Conservation (phyloP, 2,797 vertebrate species). For the Cottoperca gobio region DNA sequence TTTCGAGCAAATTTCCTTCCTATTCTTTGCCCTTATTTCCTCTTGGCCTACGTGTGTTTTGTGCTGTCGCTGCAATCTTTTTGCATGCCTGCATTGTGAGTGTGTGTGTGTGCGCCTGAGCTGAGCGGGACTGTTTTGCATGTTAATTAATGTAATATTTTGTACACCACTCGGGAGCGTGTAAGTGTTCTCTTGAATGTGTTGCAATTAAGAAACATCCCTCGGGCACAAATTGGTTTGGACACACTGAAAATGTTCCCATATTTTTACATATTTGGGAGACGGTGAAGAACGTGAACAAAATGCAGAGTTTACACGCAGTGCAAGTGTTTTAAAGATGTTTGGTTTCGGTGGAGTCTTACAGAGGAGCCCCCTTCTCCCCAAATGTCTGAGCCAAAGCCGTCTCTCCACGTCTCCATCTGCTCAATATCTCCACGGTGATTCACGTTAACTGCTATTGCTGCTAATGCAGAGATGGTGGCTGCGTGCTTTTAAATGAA, state of each 20-base stretch:
- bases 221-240: slow-evolving; percentile 74
- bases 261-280: slow-evolving; percentile 70
- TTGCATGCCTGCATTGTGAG: slow-evolving; percentile 51
- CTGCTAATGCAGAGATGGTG: slow-evolving; percentile 77
- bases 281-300: slow-evolving; percentile 64
- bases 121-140: slow-evolving; percentile 78
- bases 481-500: slow-evolving; percentile 53
- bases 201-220: slow-evolving; percentile 83
- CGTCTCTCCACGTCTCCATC: slow-evolving; percentile 67
- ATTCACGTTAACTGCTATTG: slow-evolving; percentile 77
- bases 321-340: slow-evolving; percentile 29
- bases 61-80: slow-evolving; percentile 78
- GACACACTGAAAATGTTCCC: slow-evolving; percentile 68
- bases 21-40: slow-evolving; percentile 84
- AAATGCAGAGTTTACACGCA: slow-evolving; percentile 61
- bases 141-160: slow-evolving; percentile 84
- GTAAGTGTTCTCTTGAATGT: slow-evolving; percentile 80
- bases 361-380: slow-evolving; percentile 44
- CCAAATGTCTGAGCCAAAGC: slow-evolving; percentile 67
- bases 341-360: slow-evolving; percentile 32
- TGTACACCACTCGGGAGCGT: slow-evolving; percentile 80
- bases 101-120: slow-evolving; percentile 25
- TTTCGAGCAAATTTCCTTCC: slow-evolving; percentile 92
- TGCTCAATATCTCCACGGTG: slow-evolving; percentile 67
- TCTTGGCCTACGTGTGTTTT: slow-evolving; percentile 78